Evolutionary conservation across 2,888 invertebrate species (phyloP).

Genomic region (Sipha maydis): DNA sequence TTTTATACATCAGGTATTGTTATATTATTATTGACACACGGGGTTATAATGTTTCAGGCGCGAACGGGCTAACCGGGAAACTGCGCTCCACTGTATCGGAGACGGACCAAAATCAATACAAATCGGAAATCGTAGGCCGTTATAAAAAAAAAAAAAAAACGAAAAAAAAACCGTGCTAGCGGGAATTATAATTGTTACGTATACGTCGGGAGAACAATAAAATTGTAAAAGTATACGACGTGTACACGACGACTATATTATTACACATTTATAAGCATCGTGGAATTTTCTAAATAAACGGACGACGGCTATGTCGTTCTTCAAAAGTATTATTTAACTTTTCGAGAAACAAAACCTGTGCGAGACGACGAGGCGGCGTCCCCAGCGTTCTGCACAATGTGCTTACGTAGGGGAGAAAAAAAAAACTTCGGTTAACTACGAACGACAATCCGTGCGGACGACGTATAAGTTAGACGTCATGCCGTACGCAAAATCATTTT

Average conservation of each 20-base stretch:
- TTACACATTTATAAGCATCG: neutral
- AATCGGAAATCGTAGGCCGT: conserved; percentile 34
- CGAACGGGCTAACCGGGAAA: conserved; percentile 37
- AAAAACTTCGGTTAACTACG: neutral
- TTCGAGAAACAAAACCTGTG: neutral
- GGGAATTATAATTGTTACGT: neutral
- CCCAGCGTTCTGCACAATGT: neutral
- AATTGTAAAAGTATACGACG: neutral
- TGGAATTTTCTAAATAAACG: neutral
- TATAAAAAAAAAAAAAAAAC: neutral
- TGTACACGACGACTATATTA: no score
- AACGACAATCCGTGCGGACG: neutral
- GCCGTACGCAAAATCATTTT: neutral
- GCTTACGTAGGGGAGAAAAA: neutral
- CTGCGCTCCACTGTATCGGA: neutral
- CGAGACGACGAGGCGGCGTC: neutral
- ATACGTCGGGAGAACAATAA: neutral
- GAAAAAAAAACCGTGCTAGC: neutral
- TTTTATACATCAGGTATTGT: neutral
- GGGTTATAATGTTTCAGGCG: neutral
- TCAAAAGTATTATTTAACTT: no score
- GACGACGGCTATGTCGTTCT: neutral
- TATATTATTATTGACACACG: neutral
- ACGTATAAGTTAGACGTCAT: neutral
- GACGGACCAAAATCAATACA: conserved; percentile 39